Evolutionary conservation across 2,113 vertebrate genomes (phyloP), one percentile per base, ranked within the genome.

Genomic region (Austrofundulus limnaeus): DNA sequence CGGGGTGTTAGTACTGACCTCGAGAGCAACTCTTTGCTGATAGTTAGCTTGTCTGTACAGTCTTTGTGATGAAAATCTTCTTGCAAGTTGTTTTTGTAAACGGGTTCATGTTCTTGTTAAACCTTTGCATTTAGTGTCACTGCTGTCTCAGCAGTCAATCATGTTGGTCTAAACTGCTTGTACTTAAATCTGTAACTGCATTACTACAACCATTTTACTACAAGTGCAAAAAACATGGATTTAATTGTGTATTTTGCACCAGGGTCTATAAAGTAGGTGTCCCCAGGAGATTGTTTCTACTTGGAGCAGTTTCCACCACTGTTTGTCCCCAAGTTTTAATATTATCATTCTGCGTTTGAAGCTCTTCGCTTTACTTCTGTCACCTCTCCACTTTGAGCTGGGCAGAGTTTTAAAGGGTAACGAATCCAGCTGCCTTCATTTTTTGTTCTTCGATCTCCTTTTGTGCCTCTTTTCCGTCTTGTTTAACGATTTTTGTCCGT

Each of bases 401-500:
- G 74, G 65, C 46, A 66, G 23, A 31, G 24, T 70, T 63, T 75
- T 66, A 72, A 63, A 43, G 38, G 70, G 65, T 65, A 78, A 62
- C 48, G 21, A 52, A 70, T 80, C 70, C 80, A 85, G 79, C 77
- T 4, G 3, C 7, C 7, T 28, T 28, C 25, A 28, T n/a, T n/a
- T n/a, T 48, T 61, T 71, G 63, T 57, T 72, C 66, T 24, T 50
- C 66, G 41, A 70, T 83, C 21, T 75, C 53, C 24, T 66, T 62
- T 75, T 58, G 50, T 47, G 21, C 42, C 25, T 43, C n/a, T 70
- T 15, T 58, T 78, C 55, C 52, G 63, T 75, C 75, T 85, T 3
- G 7, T 28, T 28, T 28, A 3, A 28, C 7, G 25, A n/a, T n/a
- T 87, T 77, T 78, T 70, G 67, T 84, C 78, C 72, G 73, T 63